phyloP scores from a whole-genome alignment of 2,113 vertebrate genomes.

The Archocentrus centrarchus region DNA sequence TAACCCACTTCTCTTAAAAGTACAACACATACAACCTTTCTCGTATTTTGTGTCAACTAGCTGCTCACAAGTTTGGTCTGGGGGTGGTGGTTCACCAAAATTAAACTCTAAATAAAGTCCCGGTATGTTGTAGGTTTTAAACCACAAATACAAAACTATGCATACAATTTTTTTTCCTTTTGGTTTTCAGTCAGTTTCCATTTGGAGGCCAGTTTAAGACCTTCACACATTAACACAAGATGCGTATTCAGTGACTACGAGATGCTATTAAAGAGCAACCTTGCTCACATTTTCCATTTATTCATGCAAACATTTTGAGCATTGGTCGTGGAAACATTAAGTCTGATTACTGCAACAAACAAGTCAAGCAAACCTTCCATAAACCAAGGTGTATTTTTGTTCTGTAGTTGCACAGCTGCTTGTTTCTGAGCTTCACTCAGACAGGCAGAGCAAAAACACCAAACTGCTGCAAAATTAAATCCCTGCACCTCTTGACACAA shows the following conservation, averaged over 20 bases:
- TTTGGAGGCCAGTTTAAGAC: not conserved
- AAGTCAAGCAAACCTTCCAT: not conserved
- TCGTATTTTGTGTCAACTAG: not conserved
- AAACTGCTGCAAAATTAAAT: not conserved
- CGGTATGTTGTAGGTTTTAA: not conserved
- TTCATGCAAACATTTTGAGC: not conserved
- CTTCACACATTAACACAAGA: not conserved
- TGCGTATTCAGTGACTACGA: not conserved
- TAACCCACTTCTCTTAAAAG: not conserved
- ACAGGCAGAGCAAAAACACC: not conserved
- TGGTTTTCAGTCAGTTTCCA: not conserved
- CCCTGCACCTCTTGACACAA: not conserved
- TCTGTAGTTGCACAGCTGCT: not conserved
- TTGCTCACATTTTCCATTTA: not conserved
- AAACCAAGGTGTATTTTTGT: not conserved
- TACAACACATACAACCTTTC: not conserved
- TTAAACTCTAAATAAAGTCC: not conserved
- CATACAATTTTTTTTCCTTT: not conserved
- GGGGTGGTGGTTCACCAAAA: not conserved
- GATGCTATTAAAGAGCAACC: not conserved
- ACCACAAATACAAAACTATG: not conserved
- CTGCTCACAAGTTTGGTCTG: not conserved
- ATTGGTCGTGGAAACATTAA: not conserved
- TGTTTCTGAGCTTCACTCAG: not conserved
- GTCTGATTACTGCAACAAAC: rapidly evolving